Base-by-base conservation (phyloP, 2,113 vertebrate genomes). In the Phasianus colchicus region DNA sequence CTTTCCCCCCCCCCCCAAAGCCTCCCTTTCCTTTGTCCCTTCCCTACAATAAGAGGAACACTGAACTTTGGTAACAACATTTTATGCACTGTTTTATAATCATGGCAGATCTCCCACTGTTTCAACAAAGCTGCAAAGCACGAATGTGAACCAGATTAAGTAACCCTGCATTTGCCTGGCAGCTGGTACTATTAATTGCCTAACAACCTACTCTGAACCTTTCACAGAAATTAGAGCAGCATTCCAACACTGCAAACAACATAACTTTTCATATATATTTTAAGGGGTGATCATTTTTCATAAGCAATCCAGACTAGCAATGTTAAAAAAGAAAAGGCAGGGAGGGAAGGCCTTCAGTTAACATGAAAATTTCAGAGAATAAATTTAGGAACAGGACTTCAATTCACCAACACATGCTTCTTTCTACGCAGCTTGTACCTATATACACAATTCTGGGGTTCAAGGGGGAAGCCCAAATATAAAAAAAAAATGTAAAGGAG, bases 291-390 rank as follows among this genome's bases (percentile, higher is more conserved):
- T 63, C 38, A n/a, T 61, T 43, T 45, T 61, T 25, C 45, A 34
- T 13, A 25, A 11, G 8, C 18, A 52, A 61, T 24, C 27, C 48
- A 54, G 18, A 29, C 15, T 0, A 80, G 38, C 16, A 72, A 9
- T 0, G 2, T 3, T 38, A 61, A 24, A 11, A 61, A 36, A 30
- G 22, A 17, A 25, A 67, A n/a, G 47, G 45, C 8, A 7, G 45
- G 18, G 2, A 1, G 6, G 63, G n/a, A 13, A 0, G 2, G 0
- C 2, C 11, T 61, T 9, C 11, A 42, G 21, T 2, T 15, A 63
- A 1, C 77, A 87, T 7, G 55, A 76, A 38, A 27, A 61, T 30
- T 20, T 20, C 58, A 38, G 45, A 9, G 20, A 71, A 60, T 1
- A 60, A 7, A 13, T 29, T 27, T 1, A 9, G 25, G 11, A 86